A percentile compares a stretch with the other conserved stretches of the same genome.
Conservation (phyloP, 1,140 invertebrate genomes). For the Batillaria attramentaria region DNA sequence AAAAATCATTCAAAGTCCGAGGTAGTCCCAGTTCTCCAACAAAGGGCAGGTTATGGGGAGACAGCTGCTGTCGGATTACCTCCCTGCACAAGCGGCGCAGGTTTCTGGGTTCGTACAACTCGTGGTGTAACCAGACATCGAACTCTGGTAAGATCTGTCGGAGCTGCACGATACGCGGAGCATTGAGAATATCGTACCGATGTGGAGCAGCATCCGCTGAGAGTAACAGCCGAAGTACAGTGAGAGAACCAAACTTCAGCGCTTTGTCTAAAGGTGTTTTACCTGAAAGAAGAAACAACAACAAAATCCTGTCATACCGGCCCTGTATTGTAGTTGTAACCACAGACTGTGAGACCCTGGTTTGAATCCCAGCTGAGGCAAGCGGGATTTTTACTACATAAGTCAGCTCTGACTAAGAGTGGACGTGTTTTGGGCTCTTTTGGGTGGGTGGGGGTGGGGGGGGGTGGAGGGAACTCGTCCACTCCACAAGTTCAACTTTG, state of each 20-base stretch:
- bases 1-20: background rate
- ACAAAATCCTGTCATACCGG: background rate
- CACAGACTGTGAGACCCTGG: background rate
- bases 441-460: no score
- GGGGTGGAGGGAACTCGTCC: no score
- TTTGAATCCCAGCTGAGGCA: no score
- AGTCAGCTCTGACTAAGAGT: background rate
- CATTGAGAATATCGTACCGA: conserved; percentile 19
- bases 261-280: conserved; percentile 20
- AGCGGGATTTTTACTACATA: no score
- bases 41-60: conserved; percentile 16
- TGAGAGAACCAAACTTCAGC: conserved; percentile 19
- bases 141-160: conserved; percentile 21
- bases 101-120: conserved; percentile 7
- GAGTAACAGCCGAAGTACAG: conserved; percentile 22
- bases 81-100: conserved; percentile 10
- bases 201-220: conserved; percentile 19
- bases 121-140: conserved; percentile 23
- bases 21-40: conserved; percentile 9
- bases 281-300: conserved; percentile 2
- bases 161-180: conserved; percentile 24
- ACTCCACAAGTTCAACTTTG: no score
- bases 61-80: conserved; percentile 2
- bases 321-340: background rate
- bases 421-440: background rate